Evolutionary conservation across 2,797 vertebrate species (phyloP).

Genomic region (Falco naumanni): DNA sequence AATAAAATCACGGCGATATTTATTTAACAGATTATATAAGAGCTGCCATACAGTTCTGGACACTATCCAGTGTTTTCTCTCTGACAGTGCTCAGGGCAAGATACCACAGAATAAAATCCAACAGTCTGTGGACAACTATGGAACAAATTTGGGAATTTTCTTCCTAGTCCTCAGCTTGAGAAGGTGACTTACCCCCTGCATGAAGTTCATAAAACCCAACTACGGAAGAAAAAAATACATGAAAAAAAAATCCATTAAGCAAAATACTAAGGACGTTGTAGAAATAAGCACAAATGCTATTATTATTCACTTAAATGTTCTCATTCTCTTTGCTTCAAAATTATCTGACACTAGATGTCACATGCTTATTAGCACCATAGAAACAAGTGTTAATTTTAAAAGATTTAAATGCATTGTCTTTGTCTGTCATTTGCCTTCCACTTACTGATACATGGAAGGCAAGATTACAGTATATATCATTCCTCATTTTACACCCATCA

Average conservation of each 20-base stretch:
- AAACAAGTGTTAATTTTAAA: background rate
- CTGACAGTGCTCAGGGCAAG: background rate
- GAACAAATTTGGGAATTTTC: background rate
- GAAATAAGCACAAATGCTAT: background rate
- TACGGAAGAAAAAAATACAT: background rate
- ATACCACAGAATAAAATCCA: background rate
- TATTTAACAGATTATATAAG: background rate
- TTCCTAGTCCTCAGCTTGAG: background rate
- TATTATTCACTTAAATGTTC: background rate
- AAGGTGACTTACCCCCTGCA: background rate
- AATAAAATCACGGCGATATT: background rate
- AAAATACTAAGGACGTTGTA: background rate
- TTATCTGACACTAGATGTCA: background rate
- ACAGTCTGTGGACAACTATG: background rate
- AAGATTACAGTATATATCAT: background rate
- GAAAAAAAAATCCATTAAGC: background rate
- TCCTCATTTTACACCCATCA: background rate
- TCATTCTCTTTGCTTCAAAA: background rate
- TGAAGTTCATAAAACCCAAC: background rate
- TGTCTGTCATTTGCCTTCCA: background rate
- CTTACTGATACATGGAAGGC: background rate
- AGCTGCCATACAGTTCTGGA: background rate
- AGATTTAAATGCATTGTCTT: background rate
- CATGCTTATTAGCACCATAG: background rate
- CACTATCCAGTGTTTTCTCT: background rate